Base-by-base conservation (phyloP, 2,113 vertebrate genomes). In the Lepisosteus oculatus region DNA sequence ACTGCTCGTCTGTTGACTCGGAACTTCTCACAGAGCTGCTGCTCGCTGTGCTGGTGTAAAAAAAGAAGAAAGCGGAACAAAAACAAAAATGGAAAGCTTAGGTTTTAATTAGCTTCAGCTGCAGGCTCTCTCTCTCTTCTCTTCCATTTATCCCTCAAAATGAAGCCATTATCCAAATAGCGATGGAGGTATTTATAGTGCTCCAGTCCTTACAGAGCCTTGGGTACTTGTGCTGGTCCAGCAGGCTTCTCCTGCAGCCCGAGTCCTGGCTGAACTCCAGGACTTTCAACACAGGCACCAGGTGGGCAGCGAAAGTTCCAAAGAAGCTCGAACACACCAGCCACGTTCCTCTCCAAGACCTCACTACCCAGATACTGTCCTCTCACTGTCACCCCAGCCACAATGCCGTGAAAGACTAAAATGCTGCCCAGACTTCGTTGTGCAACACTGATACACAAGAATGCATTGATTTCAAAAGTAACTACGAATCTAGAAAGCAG, bases 171-270 rank as follows among this genome's bases (percentile, higher is more conserved):
- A 92, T 91, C 90, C 92, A 90, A 92, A 91, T 91, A 93, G 90
- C 91, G 90, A 92, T 89, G 90, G 91, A 89, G 90, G 90, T 92
- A 92, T 93, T 93, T 92, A 92, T 91, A 91, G 90, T 82, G 84
- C 78, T 90, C 84, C 87, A 89, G 88, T 90, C 91, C 88, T 90
- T 90, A 90, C 90, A 92, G 85, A 87, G 84, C 84, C 85, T 89
- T 90, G 86, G 88, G 88, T 88, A 89, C 83, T 85, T 83, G 78
- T 78, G 74, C 81, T 85, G 85, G 83, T 82, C 81, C 67, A 68
- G 84, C 74, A 72, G 82, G 81, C 84, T 29, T 29, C 29, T 29
- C 29, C 29, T 29, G 29, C 29, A 29, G 29, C 29, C 29, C 29
- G 29, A 29, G 29, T 29, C 81, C 89, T 92, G 91, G 88, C 90